phyloP scores from a whole-genome alignment of 1,140 invertebrate species.

The Ectropis grisescens region DNA sequence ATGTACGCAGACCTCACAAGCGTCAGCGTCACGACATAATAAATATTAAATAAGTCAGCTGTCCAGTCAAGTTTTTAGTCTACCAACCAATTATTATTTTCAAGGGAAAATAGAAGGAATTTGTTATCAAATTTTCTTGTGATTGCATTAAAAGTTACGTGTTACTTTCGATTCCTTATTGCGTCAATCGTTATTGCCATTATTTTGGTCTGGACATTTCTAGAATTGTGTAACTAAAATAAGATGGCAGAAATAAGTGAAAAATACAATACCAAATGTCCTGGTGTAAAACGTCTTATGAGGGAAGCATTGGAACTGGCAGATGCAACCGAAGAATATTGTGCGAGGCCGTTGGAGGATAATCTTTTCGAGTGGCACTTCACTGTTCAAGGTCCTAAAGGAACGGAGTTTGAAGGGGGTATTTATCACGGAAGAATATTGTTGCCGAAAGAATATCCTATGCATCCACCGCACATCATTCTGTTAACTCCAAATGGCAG shows the following conservation, averaged over 20 bases:
- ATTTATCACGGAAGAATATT: conserved; percentile 94
- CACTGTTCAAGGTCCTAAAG: conserved; percentile 89
- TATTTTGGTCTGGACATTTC: conserved; percentile 7
- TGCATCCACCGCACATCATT: conserved; percentile 98
- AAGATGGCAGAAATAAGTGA: conserved; percentile 52
- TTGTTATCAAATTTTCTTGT: conserved; percentile 29
- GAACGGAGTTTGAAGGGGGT: conserved; percentile 90
- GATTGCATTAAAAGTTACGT: conserved; percentile 16
- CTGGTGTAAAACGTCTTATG: conserved; percentile 94
- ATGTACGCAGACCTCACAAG: too few relatives aligned
- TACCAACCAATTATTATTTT: too few relatives aligned
- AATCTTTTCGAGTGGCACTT: conserved; percentile 99
- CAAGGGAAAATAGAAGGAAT: conserved; percentile 1
- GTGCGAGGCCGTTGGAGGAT: conserved; percentile 92
- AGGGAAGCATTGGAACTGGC: conserved; percentile 90
- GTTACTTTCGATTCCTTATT: conserved; percentile 13
- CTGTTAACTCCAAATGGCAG: conserved; percentile 94
- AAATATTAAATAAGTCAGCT: too few relatives aligned
- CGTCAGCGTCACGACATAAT: too few relatives aligned
- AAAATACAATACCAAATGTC: conserved; percentile 64
- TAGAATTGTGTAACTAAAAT: conserved; percentile 12
- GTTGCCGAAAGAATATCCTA: conserved; percentile 93
- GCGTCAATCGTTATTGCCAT: conserved; percentile 15
- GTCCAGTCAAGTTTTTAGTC: too few relatives aligned
- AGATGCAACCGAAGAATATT: conserved; percentile 91